Base-by-base conservation (phyloP, 2,797 vertebrate genomes). In the Sebastes taczanowskii region DNA sequence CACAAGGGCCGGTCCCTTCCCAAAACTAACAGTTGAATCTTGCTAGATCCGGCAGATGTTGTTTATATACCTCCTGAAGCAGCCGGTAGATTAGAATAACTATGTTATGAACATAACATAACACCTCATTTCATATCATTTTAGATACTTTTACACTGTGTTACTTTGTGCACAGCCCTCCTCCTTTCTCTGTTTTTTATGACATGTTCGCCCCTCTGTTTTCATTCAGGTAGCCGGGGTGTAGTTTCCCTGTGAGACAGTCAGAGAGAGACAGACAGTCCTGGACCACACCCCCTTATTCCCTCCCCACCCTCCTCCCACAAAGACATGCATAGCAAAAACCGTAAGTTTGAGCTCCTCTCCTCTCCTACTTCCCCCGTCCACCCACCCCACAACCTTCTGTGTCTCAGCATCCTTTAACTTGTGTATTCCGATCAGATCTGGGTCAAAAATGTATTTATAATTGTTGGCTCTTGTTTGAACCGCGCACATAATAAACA, bases 291-390 rank as follows among this genome's bases (percentile, higher is more conserved):
- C 73, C 77, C 84, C 75, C 80, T 38, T 80, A 80, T 71, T 68
- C 81, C 83, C 88, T 77, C 74, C 88, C 87, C 82, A 84, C 86
- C 84, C 82, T 86, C 61, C 87, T 89, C 90, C 89, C 88, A 89
- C 90, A 92, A 88, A 95, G 93, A 93, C 94, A 96, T 96, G 95
- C 95, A 95, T 90, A 96, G 94, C 94, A 96, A 95, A 89, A 96
- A 96, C 93, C 94, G 95, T 95, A 95, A 95, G 95, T 96, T 73
- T 77, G 62, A 79, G 84, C 82, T 84, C 80, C 87, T 87, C 52
- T 88, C 82, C 88, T 84, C 82, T 74, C 68, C 77, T 46, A 29
- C 55, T 60, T 16, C 29, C n/a, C 14, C 25, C 7, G 23, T 34
- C 63, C 74, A 35, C 22, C 4, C 38, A 11, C 69, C 67, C 56